Evolutionary conservation across 1,140 invertebrate species (phyloP), one percentile per base, ranked within the genome.

Genomic region (Drosophila triauraria): DNA sequence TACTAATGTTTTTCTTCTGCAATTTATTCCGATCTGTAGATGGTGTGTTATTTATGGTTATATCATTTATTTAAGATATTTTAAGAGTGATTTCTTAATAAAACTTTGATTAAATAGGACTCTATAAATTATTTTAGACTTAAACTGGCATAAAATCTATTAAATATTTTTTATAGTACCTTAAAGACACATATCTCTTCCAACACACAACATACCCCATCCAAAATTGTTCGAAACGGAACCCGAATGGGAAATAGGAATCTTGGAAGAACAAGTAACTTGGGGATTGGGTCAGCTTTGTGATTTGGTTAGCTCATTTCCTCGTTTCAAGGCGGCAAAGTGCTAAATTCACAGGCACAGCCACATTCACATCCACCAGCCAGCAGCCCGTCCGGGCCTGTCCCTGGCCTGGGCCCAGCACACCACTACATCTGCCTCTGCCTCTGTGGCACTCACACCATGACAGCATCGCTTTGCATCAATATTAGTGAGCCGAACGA

Each of bases 311-410:
- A 67, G 82, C 88, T 88, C 74, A 83, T 78, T 91, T 91, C 88
- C 88, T 91, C 88, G 79, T 77, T 82, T 91, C 88, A 91, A 91
- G 88, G 88, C 84, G 86, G 77, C 69, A 72, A 76, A 91, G 88
- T 91, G 84, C 83, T 84, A 87, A 91, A 81, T 91, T 82, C 78
- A 62, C 54, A 30, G 27, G 20, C 20, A 20, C 20, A 20, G 69
- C 46, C 77, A 74, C 68, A 65, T 57, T 57, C 40, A 42, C 60
- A 40, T 15, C 50, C 42, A 63, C 48, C 4, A 43, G 13, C 30
- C 35, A 44, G 23, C 53, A 46, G 20, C 46, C 13, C 56, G 69
- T 60, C 68, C 76, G 27, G 59, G 57, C 46, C 44, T 42, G 59
- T 44, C 67, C 54, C 38, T 46, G 47, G 38, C 51, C 75, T 54